Evolutionary conservation across 1,140 invertebrate species (phyloP).

Genomic region (Steinernema khuongi): DNA sequence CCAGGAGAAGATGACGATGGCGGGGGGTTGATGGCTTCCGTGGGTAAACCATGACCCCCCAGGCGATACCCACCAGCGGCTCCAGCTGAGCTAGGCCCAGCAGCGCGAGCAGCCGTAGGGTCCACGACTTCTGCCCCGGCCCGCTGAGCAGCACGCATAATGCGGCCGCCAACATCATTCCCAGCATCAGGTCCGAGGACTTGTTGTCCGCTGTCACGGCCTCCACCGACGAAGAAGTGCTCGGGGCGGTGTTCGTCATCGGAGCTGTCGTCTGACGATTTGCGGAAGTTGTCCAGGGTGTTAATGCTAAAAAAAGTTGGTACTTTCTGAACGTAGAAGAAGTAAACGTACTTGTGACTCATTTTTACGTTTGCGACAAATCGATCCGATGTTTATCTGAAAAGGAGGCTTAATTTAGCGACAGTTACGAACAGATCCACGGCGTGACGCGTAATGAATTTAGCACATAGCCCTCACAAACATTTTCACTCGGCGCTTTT

Average conservation of each 20-base stretch:
- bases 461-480: too few relatives aligned
- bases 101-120: slow-evolving; percentile 27
- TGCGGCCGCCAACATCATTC: slow-evolving; percentile 23
- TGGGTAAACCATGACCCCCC: slow-evolving; percentile 26
- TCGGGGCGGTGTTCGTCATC: slow-evolving; percentile 14
- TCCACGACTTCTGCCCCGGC: slow-evolving; percentile 68
- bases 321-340: too few relatives aligned
- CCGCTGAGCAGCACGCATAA: slow-evolving; percentile 57
- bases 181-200: slow-evolving; percentile 72
- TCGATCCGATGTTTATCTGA: too few relatives aligned
- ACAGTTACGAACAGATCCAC: too few relatives aligned
- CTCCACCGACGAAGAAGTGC: slow-evolving; percentile 26
- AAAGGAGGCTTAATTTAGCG: too few relatives aligned
- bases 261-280: too few relatives aligned
- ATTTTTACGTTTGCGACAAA: too few relatives aligned
- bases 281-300: too few relatives aligned
- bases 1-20: neutral
- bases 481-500: too few relatives aligned
- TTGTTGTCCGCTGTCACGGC: slow-evolving; percentile 78
- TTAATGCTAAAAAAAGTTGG: too few relatives aligned
- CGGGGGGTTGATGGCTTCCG: neutral
- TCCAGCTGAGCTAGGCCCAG: slow-evolving; percentile 41
- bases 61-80: slow-evolving; percentile 1
- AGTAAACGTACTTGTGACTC: too few relatives aligned
- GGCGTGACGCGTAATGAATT: too few relatives aligned